A percentile compares a stretch with the other conserved stretches of the same genome.
phyloP scores from a whole-genome alignment of 2,888 invertebrate species.

The Caenorhabditis sulstoni region DNA sequence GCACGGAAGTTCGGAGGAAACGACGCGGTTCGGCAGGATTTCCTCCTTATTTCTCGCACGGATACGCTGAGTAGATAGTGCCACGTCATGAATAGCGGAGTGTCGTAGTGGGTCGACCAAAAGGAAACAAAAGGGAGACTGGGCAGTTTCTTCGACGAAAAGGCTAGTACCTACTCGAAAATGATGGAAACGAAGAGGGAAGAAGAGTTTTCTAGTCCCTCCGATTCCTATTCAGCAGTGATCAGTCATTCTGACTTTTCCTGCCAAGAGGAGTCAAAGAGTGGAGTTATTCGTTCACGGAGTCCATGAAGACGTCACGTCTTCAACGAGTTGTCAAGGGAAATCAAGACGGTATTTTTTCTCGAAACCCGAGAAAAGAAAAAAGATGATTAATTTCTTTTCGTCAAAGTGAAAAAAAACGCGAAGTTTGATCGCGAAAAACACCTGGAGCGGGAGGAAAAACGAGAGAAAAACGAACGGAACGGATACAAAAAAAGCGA shows the following conservation, averaged over 20 bases:
- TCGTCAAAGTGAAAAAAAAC: too few relatives aligned
- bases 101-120: too few relatives aligned
- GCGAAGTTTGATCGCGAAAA: slow-evolving; percentile 12
- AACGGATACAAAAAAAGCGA: neutral
- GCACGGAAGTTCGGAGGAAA: slow-evolving; percentile 12
- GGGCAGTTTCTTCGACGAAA: too few relatives aligned
- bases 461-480: slow-evolving; percentile 12
- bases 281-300: neutral
- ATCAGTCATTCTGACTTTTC: neutral
- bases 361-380: neutral
- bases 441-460: too few relatives aligned
- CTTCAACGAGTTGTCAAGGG: too few relatives aligned
- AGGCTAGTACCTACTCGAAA: too few relatives aligned
- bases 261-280: neutral
- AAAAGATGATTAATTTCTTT: neutral
- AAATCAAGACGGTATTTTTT: too few relatives aligned
- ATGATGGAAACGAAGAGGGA: too few relatives aligned
- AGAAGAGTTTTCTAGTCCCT: too few relatives aligned
- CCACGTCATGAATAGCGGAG: too few relatives aligned
- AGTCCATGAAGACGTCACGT: neutral
- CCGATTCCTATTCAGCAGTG: too few relatives aligned
- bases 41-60: neutral
- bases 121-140: too few relatives aligned
- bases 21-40: slow-evolving; percentile 19
- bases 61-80: slow-evolving; percentile 11